Evolutionary conservation across 2,797 vertebrate genomes (phyloP), one percentile per base, ranked within the genome.

Genomic region (Chiroxiphia lanceolata): DNA sequence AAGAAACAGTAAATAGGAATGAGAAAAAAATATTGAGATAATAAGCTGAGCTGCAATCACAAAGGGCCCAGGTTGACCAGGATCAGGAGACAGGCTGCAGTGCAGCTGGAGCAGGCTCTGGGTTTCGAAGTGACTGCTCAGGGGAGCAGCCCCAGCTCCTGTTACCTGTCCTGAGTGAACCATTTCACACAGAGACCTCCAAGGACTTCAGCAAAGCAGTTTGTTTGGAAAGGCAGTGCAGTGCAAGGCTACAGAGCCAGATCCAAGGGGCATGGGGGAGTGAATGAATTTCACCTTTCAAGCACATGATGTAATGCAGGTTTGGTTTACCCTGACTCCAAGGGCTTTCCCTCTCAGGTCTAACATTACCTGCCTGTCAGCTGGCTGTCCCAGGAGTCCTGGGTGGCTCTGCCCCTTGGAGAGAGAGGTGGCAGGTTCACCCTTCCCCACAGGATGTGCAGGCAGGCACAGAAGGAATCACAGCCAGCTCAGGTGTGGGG

Each of bases 101-200:
- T 3, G 1, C 31, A 19, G 19, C 60, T 63, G 31, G 56, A n/a
- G 33, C 59, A 78, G 74, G 34, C 10, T 13, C 5, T 61, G n/a
- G 29, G 23, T 53, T 74, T 29, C 0, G 0, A 31, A 10, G 3
- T 54, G 40, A 20, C 63, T 33, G 15, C 6, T 59, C 31, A 40
- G 63, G 29, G 59, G 19, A 68, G 38, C 31, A 51, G 57, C 12
- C 61, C 61, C 69, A 63, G 69, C 31, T 38, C 42, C 57, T 36
- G 27, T 47, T 34, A 19, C 38, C 18, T 34, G 51, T 34, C 10
- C 38, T 3, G 25, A 70, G 47, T 0, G 3, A n/a, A 19, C 11
- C 26, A n/a, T 56, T 76, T 75, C 47, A 44, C 14, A 5, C 14
- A 3, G 1, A 1, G n/a, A 67, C 29, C 27, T 56, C 18, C 64